Conservation (phyloP, 2,113 vertebrate genomes). For the Corythornis vintsioides region DNA sequence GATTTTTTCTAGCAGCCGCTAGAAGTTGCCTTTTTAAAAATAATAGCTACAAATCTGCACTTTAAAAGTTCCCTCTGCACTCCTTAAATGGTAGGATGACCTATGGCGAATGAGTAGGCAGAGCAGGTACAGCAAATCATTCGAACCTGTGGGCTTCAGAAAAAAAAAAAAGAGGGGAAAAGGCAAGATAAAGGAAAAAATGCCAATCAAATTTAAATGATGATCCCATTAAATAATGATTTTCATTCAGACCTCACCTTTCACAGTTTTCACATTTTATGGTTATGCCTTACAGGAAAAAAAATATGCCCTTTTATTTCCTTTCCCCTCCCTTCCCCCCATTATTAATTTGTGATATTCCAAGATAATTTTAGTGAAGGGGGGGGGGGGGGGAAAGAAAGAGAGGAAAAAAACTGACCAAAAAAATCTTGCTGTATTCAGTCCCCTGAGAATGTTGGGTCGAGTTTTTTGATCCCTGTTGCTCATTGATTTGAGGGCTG, state of each 20-base stretch:
- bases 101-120: slow-evolving; percentile 33
- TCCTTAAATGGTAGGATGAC: slow-evolving; percentile 28
- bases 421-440: slow-evolving; percentile 78
- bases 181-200: slow-evolving; percentile 39
- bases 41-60: slow-evolving; percentile 58
- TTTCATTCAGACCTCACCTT: slow-evolving; percentile 58
- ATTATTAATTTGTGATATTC: slow-evolving; percentile 68
- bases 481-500: slow-evolving; percentile 86
- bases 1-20: slow-evolving; percentile 62
- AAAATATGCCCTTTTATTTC: slow-evolving; percentile 38
- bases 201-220: slow-evolving; percentile 74
- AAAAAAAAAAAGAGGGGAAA: not conserved
- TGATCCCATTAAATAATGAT: slow-evolving; percentile 78
- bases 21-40: slow-evolving; percentile 55
- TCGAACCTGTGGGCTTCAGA: slow-evolving; percentile 35
- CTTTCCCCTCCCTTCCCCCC: not conserved
- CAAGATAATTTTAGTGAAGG: slow-evolving; percentile 60
- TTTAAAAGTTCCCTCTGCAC: slow-evolving; percentile 17
- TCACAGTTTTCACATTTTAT: slow-evolving; percentile 4
- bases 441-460: slow-evolving; percentile 85
- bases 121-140: slow-evolving; percentile 47
- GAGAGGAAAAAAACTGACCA: slow-evolving; percentile 65
- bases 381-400: not conserved
- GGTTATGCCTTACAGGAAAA: not conserved
- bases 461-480: slow-evolving; percentile 87